Conservation (phyloP, 2,113 vertebrate species). For the Chionis minor region DNA sequence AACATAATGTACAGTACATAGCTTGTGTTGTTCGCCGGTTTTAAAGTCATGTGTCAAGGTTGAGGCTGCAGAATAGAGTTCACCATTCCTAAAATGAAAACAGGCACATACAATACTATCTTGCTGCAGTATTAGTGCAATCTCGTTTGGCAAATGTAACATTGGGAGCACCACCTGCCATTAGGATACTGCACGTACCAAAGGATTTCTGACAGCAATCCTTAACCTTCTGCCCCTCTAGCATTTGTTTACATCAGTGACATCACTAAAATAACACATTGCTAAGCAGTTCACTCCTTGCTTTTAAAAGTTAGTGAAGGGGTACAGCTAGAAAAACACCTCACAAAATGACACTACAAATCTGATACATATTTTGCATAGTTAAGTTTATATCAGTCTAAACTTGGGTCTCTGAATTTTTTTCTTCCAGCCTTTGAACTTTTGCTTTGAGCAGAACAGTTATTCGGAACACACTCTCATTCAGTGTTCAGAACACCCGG, state of each 20-base stretch:
- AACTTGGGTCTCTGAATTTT: background rate
- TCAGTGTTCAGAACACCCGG: background rate
- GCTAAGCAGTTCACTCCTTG: background rate
- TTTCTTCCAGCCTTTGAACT: background rate
- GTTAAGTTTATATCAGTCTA: background rate
- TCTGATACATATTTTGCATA: background rate
- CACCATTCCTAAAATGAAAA: background rate
- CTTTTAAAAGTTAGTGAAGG: background rate
- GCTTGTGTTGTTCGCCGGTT: background rate
- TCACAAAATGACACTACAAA: background rate
- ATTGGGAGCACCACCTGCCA: background rate
- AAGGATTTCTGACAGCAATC: background rate
- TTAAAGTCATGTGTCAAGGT: background rate
- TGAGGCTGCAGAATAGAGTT: background rate
- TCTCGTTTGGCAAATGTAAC: background rate
- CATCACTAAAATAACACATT: background rate
- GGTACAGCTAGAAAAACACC: background rate
- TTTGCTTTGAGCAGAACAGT: background rate
- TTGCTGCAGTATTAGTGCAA: background rate
- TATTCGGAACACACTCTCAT: background rate
- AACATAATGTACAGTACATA: conserved; percentile 11
- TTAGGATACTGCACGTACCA: background rate
- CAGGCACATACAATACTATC: background rate
- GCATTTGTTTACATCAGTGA: background rate
- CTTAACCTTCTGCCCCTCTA: background rate